phyloP scores from a whole-genome alignment of 2,797 vertebrate genomes.

The Pempheris klunzingeri region DNA sequence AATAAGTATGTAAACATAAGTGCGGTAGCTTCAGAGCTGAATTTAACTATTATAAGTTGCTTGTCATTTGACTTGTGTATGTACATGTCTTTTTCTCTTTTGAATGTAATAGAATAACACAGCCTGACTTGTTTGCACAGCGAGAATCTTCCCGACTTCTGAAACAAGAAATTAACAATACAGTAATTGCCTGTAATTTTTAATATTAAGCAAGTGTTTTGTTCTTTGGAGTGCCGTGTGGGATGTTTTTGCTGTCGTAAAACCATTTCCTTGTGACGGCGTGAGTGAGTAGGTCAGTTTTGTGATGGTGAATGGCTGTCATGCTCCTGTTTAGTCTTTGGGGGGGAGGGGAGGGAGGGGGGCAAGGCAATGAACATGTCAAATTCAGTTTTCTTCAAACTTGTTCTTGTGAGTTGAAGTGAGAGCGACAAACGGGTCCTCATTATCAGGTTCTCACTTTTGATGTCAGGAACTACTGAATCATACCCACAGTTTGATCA shows the following conservation, averaged over 20 bases:
- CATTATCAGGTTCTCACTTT: conserved; percentile 23
- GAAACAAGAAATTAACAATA: conserved; percentile 16
- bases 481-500: conserved; percentile 11
- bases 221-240: conserved; percentile 1
- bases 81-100: conserved; percentile 24
- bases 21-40: conserved; percentile 25
- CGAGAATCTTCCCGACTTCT: conserved; percentile 29
- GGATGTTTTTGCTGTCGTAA: conserved; percentile 11
- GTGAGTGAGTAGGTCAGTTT: conserved; percentile 9
- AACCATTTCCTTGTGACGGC: not conserved
- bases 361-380: not conserved
- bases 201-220: conserved; percentile 10
- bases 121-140: conserved; percentile 53
- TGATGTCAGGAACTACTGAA: conserved; percentile 41
- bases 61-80: conserved; percentile 37
- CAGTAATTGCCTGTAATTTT: conserved; percentile 41
- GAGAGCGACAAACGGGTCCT: not conserved
- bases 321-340: not conserved
- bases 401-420: conserved; percentile 15
- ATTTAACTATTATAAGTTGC: conserved; percentile 10
- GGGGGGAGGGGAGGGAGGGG: not conserved
- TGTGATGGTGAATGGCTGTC: conserved; percentile 21
- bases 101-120: conserved; percentile 56
- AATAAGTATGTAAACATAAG: conserved; percentile 21
- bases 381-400: conserved; percentile 25